Conservation (phyloP, 2,113 vertebrate genomes). For the Chloropsis hardwickii region DNA sequence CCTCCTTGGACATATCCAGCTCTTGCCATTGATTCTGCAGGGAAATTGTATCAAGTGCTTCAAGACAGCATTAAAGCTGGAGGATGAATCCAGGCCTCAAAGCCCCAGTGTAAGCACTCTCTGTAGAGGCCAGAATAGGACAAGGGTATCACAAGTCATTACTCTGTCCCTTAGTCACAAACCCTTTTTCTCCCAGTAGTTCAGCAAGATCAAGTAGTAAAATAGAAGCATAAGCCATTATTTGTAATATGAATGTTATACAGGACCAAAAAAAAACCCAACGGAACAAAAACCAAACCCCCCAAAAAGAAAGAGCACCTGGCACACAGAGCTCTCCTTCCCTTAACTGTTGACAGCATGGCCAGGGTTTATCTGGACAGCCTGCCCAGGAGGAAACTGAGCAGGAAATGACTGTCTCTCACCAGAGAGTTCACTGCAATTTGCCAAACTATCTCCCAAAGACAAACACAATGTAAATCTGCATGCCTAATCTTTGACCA, state of each 20-base stretch:
- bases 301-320: neutral
- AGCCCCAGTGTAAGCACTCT: fast-evolving
- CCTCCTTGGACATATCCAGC: neutral
- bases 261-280: neutral
- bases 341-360: neutral
- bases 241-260: neutral
- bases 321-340: neutral
- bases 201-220: neutral
- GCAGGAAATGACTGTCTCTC: neutral
- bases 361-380: neutral
- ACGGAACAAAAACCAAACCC: neutral
- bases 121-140: neutral
- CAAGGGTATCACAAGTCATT: neutral
- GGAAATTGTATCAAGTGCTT: neutral
- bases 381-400: neutral
- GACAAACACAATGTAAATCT: neutral
- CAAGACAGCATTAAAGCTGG: neutral
- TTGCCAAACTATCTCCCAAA: neutral
- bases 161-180: neutral
- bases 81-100: neutral
- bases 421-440: neutral
- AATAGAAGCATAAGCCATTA: neutral
- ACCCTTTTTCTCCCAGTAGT: neutral
- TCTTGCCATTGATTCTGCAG: neutral
- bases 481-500: neutral